A percentile compares a stretch with the other conserved stretches of the same genome.
phyloP scores from a whole-genome alignment of 2,113 vertebrate species.

The Tinamus guttatus region DNA sequence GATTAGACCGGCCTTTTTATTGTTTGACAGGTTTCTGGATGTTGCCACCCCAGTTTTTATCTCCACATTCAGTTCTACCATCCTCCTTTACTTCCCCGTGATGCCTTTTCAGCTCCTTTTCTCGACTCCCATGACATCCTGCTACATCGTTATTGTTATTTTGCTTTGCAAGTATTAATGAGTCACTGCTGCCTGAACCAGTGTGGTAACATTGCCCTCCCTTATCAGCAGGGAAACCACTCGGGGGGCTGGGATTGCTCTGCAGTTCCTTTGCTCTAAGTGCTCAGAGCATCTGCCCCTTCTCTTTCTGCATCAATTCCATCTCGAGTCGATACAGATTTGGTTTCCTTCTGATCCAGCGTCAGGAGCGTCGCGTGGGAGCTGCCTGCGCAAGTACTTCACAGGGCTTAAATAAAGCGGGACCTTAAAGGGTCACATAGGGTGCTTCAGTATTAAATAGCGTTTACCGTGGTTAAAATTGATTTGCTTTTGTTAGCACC shows the following conservation, averaged over 20 bases:
- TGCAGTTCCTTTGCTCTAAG: neutral
- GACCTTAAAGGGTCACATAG: neutral
- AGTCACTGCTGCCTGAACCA: neutral
- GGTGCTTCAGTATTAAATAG: neutral
- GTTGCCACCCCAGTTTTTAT: neutral
- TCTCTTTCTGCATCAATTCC: neutral
- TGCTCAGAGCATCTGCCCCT: neutral
- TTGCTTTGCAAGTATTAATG: slow-evolving; percentile 21
- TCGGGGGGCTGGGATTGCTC: neutral
- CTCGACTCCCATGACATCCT: neutral
- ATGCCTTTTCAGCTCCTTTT: neutral
- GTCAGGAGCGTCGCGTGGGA: neutral
- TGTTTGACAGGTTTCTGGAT: neutral
- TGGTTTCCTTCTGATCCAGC: neutral
- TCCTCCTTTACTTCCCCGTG: neutral
- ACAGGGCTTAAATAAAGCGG: neutral
- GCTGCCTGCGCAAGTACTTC: neutral
- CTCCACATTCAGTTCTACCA: neutral
- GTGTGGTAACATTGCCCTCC: neutral
- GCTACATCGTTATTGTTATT: neutral
- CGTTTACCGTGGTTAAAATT: neutral
- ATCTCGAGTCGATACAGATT: neutral
- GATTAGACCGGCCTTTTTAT: neutral
- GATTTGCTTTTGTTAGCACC: neutral
- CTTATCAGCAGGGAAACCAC: neutral